Evolutionary conservation across 2,113 vertebrate species (phyloP).

Genomic region (Chloebia gouldiae): DNA sequence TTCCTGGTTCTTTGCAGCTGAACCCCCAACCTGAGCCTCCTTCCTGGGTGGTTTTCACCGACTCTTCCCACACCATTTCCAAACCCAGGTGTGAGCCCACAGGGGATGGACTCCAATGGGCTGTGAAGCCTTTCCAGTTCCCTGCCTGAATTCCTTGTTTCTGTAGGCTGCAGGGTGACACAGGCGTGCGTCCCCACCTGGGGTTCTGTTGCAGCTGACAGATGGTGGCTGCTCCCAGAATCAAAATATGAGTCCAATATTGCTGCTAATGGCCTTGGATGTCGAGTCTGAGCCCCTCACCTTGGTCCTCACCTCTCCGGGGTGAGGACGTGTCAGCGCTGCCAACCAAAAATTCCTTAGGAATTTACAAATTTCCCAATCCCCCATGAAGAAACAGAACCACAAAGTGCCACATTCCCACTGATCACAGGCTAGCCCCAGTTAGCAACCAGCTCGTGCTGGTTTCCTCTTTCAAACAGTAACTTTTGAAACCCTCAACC

Average conservation of each 20-base stretch:
- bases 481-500: not conserved
- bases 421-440: not conserved
- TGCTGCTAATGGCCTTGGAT: not conserved
- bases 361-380: not conserved
- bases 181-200: not conserved
- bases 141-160: not conserved
- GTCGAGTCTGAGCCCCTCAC: not conserved
- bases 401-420: rapidly evolving
- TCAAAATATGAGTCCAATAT: rapidly evolving
- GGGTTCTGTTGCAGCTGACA: not conserved
- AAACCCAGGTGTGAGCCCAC: not conserved
- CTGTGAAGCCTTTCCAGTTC: not conserved
- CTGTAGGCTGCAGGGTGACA: not conserved
- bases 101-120: rapidly evolving
- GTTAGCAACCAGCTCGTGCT: not conserved
- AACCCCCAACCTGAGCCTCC: not conserved
- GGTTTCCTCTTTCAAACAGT: not conserved
- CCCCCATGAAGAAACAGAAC: not conserved
- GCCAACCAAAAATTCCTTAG: not conserved
- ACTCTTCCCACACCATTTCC: not conserved
- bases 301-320: not conserved
- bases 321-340: rapidly evolving
- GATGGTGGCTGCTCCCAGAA: not conserved
- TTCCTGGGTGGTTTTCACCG: not conserved
- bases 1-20: not conserved